Percentiles rank a stretch among this genome's conserved stretches.
Conservation (phyloP, 2,888 invertebrate genomes). For the Thecocarcelia acutangulata region DNA sequence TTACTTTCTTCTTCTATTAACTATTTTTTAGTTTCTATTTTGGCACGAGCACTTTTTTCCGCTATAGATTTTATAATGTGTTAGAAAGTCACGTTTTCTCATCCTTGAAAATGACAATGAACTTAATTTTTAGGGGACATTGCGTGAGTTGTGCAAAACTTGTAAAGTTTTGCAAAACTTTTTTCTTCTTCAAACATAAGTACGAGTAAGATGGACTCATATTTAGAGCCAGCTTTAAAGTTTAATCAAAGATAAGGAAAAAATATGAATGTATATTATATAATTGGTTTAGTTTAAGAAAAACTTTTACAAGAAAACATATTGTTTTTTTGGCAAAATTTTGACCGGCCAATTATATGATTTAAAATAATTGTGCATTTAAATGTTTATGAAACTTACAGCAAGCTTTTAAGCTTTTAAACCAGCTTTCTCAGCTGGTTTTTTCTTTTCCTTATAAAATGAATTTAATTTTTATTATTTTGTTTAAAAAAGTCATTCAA, state of each 20-base stretch:
- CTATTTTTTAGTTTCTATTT: background rate
- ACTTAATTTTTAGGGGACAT: slow-evolving; percentile 39
- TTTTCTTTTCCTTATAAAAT: too few relatives aligned
- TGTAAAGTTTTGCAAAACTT: slow-evolving; percentile 13
- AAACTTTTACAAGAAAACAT: too few relatives aligned
- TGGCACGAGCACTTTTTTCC: background rate
- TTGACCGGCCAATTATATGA: too few relatives aligned
- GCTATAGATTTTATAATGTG: slow-evolving; percentile 12
- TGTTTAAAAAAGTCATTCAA: too few relatives aligned
- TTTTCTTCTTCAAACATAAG: slow-evolving; percentile 23
- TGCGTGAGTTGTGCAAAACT: background rate
- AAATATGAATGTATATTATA: too few relatives aligned
- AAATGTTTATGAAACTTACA: too few relatives aligned
- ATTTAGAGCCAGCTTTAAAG: background rate
- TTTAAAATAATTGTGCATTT: too few relatives aligned
- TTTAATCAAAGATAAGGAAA: background rate
- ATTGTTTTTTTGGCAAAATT: too few relatives aligned
- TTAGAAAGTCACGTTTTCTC: slow-evolving; percentile 50
- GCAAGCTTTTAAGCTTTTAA: too few relatives aligned
- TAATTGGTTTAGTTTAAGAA: too few relatives aligned
- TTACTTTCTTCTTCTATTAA: background rate
- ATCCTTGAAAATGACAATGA: slow-evolving; percentile 48
- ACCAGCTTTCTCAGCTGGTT: too few relatives aligned
- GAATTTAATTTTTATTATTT: too few relatives aligned
- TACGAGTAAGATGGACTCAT: background rate